Evolutionary conservation across 2,113 vertebrate species (phyloP), one percentile per base, ranked within the genome.

Genomic region (Rhinolophus ferrumequinum): DNA sequence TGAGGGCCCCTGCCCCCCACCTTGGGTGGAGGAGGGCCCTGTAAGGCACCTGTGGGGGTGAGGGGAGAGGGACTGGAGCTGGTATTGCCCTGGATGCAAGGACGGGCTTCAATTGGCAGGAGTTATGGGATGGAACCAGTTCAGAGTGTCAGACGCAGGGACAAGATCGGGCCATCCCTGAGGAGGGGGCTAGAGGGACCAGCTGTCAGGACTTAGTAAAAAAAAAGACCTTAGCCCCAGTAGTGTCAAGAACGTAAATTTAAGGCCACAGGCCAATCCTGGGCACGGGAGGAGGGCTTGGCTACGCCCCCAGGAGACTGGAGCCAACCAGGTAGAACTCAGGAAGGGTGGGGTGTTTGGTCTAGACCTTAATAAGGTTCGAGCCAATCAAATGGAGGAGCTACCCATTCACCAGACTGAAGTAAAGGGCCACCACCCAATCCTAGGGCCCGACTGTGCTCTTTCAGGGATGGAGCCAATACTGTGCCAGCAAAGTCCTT

Each of bases 31-130:
- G 95, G 58, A 95, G 93, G 87, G 92, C 94, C 96, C 93, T 94
- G 80, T 96, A 97, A 97, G 98, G 93, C 97, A 97, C 96, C 96
- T 96, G 93, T 96, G 83, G 77, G 83, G 88, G 83, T 58, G 30
- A 97, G 98, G 93, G 97, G 97, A 97, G 64, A 56, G 58, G 52
- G 56, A 30, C n/a, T 72, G 86, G 96, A 93, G 91, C 95, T 95
- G 96, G 96, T 93, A 11, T 58, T 22, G 64, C 89, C 97, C 94
- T n/a, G 73, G 44, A 58, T 18, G 19, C 28, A 26, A 28, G 96
- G 94, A 97, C 88, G 54, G 70, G 62, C 33, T 96, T 95, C 72
- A 58, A 89, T 83, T 93, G 96, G 89, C 92, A 97, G 92, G 91
- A 26, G 72, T 62, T n/a, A 69, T 24, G 52, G 86, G 95, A 84